phyloP scores from a whole-genome alignment of 1,140 invertebrate genomes.

The Choristoneura fumiferana region DNA sequence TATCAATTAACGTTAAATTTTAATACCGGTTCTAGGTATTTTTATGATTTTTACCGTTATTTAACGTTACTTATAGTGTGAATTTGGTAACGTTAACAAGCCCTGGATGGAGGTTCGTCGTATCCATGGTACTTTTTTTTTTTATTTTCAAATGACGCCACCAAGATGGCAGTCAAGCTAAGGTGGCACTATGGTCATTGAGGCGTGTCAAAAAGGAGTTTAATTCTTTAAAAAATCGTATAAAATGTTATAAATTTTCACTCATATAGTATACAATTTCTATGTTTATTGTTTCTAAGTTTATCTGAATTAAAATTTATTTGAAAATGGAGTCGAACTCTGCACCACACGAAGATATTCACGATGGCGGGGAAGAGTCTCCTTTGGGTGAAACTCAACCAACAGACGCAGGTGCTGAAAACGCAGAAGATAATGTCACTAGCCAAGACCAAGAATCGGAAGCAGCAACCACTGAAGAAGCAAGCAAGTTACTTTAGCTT shows the following conservation, averaged over 20 bases:
- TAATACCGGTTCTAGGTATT: no score
- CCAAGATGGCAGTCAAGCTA: conserved; percentile 31
- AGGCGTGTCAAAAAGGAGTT: conserved; percentile 56
- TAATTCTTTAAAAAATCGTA: conserved; percentile 42
- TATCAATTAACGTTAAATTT: no score
- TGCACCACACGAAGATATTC: conserved; percentile 59
- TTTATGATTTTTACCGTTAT: no score
- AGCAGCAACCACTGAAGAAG: conserved; percentile 51
- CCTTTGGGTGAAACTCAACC: conserved; percentile 62
- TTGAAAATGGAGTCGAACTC: conserved; percentile 68
- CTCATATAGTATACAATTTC: conserved; percentile 48
- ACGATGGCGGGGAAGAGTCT: conserved; percentile 74
- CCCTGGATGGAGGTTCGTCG: no score
- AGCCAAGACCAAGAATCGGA: conserved; percentile 58
- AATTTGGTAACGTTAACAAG: no score
- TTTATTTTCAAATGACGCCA: conserved; percentile 4
- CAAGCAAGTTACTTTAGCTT: conserved; percentile 37
- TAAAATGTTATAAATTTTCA: conserved; percentile 45
- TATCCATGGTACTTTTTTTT: not conserved
- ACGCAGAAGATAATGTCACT: conserved; percentile 55
- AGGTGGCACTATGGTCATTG: conserved; percentile 45
- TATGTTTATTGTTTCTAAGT: conserved; percentile 56
- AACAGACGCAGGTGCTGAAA: conserved; percentile 52
- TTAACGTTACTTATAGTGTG: no score
- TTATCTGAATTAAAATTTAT: conserved; percentile 26